A percentile compares a stretch with the other conserved stretches of the same genome.
phyloP scores from a whole-genome alignment of 1,140 invertebrate genomes.

The Ceratosolen solmsi region DNA sequence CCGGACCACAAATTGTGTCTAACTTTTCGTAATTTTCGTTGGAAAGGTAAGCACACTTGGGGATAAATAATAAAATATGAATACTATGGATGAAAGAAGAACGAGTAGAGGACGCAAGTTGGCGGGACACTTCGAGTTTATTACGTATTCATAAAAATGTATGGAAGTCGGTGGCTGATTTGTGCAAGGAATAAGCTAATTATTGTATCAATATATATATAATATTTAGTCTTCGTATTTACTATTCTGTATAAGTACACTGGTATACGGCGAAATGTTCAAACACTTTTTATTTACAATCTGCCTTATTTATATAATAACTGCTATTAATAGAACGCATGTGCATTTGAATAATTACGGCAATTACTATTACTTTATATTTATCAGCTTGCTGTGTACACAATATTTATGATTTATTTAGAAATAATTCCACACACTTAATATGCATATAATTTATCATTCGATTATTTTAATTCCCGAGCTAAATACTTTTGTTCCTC shows the following conservation, averaged over 20 bases:
- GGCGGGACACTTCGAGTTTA: too few relatives aligned
- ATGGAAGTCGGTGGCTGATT: neutral
- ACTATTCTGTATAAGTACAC: neutral
- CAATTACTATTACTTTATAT: neutral
- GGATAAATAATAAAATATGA: neutral
- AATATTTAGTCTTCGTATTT: neutral
- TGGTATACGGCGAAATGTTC: too few relatives aligned
- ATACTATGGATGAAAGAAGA: too few relatives aligned
- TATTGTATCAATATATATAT: neutral
- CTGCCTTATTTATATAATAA: neutral
- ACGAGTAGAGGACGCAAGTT: too few relatives aligned
- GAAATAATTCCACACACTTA: neutral
- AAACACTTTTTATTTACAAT: neutral
- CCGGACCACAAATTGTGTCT: constrained; percentile 48
- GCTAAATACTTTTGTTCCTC: neutral
- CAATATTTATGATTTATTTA: neutral
- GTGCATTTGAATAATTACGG: neutral
- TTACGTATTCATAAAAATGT: neutral
- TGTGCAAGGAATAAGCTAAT: neutral
- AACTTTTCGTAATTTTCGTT: constrained; percentile 44
- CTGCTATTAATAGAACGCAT: neutral
- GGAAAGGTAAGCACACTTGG: neutral
- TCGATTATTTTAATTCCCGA: constrained; percentile 2
- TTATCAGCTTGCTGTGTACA: neutral
- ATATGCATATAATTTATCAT: neutral